phyloP scores from a whole-genome alignment of 2,888 invertebrate genomes.

The Teinopalpus imperialis region DNA sequence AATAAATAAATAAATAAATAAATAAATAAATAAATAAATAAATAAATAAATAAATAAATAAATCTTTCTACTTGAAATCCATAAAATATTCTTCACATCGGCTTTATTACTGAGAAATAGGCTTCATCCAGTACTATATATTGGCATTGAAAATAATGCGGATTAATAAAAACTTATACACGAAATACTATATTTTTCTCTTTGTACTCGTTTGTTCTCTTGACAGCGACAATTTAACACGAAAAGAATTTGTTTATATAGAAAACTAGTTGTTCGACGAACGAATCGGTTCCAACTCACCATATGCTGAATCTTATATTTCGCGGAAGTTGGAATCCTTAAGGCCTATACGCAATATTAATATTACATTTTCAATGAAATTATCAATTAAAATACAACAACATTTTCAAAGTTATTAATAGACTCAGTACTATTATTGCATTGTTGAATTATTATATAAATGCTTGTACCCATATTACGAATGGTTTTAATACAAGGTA shows the following conservation, averaged over 20 bases:
- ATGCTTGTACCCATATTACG: slow-evolving; percentile 79
- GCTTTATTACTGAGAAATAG: too few relatives aligned
- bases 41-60: too few relatives aligned
- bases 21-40: too few relatives aligned
- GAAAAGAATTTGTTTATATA: too few relatives aligned
- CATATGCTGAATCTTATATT: slow-evolving; percentile 36
- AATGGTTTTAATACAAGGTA: slow-evolving; percentile 44
- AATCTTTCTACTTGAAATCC: too few relatives aligned
- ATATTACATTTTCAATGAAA: slow-evolving; percentile 42
- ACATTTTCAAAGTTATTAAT: slow-evolving; percentile 60
- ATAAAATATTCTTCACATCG: too few relatives aligned
- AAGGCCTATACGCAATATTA: slow-evolving; percentile 50
- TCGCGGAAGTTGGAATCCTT: slow-evolving; percentile 39
- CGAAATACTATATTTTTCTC: too few relatives aligned
- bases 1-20: too few relatives aligned
- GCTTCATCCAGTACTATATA: too few relatives aligned
- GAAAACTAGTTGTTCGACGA: too few relatives aligned
- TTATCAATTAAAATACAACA: slow-evolving; percentile 61
- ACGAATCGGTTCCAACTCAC: too few relatives aligned
- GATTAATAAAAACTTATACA: too few relatives aligned
- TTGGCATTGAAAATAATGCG: slow-evolving; percentile 7
- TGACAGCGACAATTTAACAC: slow-evolving; percentile 42
- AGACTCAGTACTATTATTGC: slow-evolving; percentile 75
- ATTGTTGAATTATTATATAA: slow-evolving; percentile 79
- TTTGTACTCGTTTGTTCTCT: slow-evolving; percentile 40